Conservation (phyloP, 2,113 vertebrate species). For the Petaurus breviceps region DNA sequence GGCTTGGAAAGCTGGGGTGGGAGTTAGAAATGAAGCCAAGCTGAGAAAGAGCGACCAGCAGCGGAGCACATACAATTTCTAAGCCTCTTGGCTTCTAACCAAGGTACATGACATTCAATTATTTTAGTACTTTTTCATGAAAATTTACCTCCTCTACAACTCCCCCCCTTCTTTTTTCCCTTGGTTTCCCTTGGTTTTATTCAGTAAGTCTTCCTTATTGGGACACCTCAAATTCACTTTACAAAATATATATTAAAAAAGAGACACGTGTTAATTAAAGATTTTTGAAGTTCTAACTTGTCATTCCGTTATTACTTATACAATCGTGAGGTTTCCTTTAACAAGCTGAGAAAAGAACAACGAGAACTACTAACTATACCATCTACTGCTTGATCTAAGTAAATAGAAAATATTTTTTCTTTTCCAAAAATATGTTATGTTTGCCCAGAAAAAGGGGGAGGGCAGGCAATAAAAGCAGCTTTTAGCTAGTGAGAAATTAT, state of each 20-base stretch:
- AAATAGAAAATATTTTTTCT: slow-evolving; percentile 41
- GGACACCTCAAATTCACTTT: background rate
- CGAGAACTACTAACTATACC: background rate
- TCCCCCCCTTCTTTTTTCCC: slow-evolving; percentile 18
- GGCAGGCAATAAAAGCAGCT: slow-evolving; percentile 5
- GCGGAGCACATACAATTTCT: slow-evolving; percentile 25
- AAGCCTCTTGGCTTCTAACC: slow-evolving; percentile 72
- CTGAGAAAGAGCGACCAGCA: slow-evolving; percentile 35
- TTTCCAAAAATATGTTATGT: slow-evolving; percentile 18
- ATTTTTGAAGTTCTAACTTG: slow-evolving; percentile 5
- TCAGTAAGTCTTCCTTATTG: slow-evolving; percentile 11
- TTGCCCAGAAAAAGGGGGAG: background rate
- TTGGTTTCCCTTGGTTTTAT: slow-evolving; percentile 32
- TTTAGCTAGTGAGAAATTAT: background rate
- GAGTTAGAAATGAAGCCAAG: slow-evolving; percentile 24
- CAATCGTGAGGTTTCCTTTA: slow-evolving; percentile 29
- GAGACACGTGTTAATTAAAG: slow-evolving; percentile 1
- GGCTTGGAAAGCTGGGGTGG: slow-evolving; percentile 50
- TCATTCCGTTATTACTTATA: background rate
- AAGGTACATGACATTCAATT: slow-evolving; percentile 71
- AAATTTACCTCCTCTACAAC: background rate
- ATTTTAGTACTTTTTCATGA: slow-evolving; percentile 69
- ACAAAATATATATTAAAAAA: too few relatives aligned
- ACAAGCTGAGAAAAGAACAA: slow-evolving; percentile 34
- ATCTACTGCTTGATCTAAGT: slow-evolving; percentile 32